These are phyloP conservation scores for Cyphomyrus plagiostoma DNA, from an alignment of 2,113 vertebrate species.

Conservation along the genomic window DNA sequence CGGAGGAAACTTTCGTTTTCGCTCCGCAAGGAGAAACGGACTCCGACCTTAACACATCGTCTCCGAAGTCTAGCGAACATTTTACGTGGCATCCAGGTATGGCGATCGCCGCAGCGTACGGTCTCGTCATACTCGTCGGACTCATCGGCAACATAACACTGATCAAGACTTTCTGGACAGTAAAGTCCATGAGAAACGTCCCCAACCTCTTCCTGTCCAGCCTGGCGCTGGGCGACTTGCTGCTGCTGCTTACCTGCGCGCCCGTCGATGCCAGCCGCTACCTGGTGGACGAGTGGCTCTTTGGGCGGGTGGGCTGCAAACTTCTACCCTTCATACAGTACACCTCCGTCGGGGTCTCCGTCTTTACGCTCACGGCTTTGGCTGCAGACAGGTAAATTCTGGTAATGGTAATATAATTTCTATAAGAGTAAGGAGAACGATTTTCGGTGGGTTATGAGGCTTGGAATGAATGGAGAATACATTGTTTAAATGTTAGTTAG, in stretches of 20 bases:
- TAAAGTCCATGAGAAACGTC: slow-evolving; percentile 81
- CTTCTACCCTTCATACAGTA: slow-evolving; percentile 94
- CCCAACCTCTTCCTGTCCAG: slow-evolving; percentile 93
- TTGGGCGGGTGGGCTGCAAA: slow-evolving; percentile 89
- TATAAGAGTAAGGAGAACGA: neutral
- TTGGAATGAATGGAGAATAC: neutral
- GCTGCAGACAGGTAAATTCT: slow-evolving; percentile 87
- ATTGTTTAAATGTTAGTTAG: neutral
- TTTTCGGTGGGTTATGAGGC: neutral
- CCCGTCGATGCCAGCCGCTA: slow-evolving; percentile 94
- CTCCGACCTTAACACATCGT: slow-evolving; percentile 48
- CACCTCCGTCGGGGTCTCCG: slow-evolving; percentile 92
- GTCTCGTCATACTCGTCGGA: slow-evolving; percentile 76
- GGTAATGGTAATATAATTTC: neutral
- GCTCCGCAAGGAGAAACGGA: slow-evolving; percentile 50
- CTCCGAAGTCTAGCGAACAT: slow-evolving; percentile 47
- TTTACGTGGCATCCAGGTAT: slow-evolving; percentile 65
- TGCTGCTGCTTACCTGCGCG: slow-evolving; percentile 88
- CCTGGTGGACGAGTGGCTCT: slow-evolving; percentile 86
- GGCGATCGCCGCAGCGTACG: slow-evolving; percentile 77
- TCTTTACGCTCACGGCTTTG: slow-evolving; percentile 92
- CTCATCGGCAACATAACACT: slow-evolving; percentile 88
- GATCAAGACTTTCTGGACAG: slow-evolving; percentile 85
- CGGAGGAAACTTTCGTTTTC: slow-evolving; percentile 50
- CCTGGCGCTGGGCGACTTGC: slow-evolving; percentile 84